Percentiles rank a stretch among this genome's conserved stretches.
Conservation (phyloP, 2,797 vertebrate genomes). For the Thalassophryne amazonica region DNA sequence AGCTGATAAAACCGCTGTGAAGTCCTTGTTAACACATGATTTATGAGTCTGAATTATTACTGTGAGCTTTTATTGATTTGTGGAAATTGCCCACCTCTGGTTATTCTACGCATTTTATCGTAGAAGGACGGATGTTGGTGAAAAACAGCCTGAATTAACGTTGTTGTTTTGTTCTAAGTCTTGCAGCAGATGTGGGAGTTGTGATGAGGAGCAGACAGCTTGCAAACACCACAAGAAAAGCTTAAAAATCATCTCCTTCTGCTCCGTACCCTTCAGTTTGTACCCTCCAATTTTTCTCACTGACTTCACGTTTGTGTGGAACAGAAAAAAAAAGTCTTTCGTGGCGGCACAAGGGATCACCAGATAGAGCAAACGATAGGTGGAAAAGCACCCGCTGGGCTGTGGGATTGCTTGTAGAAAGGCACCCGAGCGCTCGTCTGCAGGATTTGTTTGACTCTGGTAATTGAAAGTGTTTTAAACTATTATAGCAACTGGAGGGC, state of each 20-base stretch:
- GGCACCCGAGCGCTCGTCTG: conserved; percentile 66
- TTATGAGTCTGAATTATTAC: conserved; percentile 56
- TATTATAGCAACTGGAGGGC: conserved; percentile 99
- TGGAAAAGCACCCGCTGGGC: conserved; percentile 61
- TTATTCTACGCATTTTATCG: conserved; percentile 51
- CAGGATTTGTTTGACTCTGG: conserved; percentile 99
- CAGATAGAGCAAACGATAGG: conserved; percentile 53
- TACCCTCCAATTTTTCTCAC: conserved; percentile 31
- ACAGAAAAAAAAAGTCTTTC: conserved; percentile 28
- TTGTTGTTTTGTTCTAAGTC: conserved; percentile 49
- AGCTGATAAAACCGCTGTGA: conserved; percentile 34
- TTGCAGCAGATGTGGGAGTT: neutral
- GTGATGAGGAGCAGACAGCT: neutral
- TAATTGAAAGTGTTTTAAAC: conserved; percentile 99
- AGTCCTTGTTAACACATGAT: conserved; percentile 65
- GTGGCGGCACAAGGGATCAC: conserved; percentile 27
- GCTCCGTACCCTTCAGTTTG: conserved; percentile 14
- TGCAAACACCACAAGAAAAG: conserved; percentile 2
- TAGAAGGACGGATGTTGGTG: conserved; percentile 44
- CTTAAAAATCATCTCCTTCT: conserved; percentile 13
- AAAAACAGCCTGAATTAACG: conserved; percentile 51
- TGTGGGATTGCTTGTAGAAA: conserved; percentile 69
- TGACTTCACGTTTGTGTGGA: conserved; percentile 42
- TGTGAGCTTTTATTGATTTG: conserved; percentile 65
- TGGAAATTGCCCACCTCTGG: conserved; percentile 47